A percentile compares a stretch with the other conserved stretches of the same genome.
Conservation (phyloP, 2,888 invertebrate genomes). For the Cremastobaeus sp. region DNA sequence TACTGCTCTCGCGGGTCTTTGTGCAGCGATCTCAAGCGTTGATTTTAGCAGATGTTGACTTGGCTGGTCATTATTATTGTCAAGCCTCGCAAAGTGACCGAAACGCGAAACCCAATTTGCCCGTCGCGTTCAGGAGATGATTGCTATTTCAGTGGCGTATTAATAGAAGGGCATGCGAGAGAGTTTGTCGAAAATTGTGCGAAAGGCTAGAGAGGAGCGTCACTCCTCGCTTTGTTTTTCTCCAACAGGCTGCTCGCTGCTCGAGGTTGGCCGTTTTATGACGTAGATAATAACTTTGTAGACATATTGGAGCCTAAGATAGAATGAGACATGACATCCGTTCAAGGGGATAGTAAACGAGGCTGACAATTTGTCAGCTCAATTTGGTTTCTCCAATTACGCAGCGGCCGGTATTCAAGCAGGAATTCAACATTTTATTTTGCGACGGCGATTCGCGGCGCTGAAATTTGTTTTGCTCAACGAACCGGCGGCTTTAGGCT, state of each 20-base stretch:
- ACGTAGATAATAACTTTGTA: conserved; percentile 48
- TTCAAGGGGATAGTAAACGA: conserved; percentile 40
- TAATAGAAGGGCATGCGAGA: conserved; percentile 14
- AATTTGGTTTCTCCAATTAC: conserved; percentile 57
- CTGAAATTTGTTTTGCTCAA: conserved; percentile 11
- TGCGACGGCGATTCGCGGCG: conserved; percentile 12
- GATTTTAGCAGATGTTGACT: no score
- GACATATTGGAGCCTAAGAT: conserved; percentile 53
- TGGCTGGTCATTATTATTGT: no score
- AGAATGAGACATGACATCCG: conserved; percentile 54
- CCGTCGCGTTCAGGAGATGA: no score
- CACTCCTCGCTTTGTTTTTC: conserved; percentile 28
- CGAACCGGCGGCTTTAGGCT: conserved; percentile 22
- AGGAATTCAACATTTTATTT: conserved; percentile 41
- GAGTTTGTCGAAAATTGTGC: background rate
- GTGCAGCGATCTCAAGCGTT: no score
- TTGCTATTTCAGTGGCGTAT: background rate
- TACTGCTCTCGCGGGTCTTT: no score
- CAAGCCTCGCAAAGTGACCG: no score
- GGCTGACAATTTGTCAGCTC: conserved; percentile 62
- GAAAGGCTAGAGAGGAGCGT: conserved; percentile 6
- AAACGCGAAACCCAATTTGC: no score
- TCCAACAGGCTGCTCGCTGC: no score
- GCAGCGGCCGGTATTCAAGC: conserved; percentile 20
- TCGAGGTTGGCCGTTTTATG: conserved; percentile 42